Base-by-base conservation (phyloP, 2,888 invertebrate genomes). In the Amphipoea oculea region DNA sequence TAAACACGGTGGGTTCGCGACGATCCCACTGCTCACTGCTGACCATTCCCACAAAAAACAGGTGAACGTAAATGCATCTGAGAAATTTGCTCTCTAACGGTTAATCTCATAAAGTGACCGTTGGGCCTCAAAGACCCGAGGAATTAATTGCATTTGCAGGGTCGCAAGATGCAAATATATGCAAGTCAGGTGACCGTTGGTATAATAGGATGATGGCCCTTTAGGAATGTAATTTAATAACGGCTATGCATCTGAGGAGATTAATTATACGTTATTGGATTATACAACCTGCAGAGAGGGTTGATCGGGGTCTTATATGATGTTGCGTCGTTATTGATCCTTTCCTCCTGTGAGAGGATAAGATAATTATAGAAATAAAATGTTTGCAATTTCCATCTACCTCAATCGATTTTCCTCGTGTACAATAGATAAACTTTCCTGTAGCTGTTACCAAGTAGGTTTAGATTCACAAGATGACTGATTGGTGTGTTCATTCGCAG, bases 401-500 rank as follows among this genome's bases (percentile, higher is more conserved):
- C 36, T 79, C 5, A 57, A 68, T 81, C 11, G 23, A 51, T 73
- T 62, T 81, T 36, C 42, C 29, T 14, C n/a, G 7, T 42, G 6
- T n/a, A 57, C 54, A 45, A 40, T 20, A 54, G 45, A 45, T 45
- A 71, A 20, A 4, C 36, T 42, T 40, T 40, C 42, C 36, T 54
- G 23, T 51, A 51, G 42, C 48, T 69, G 36, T 29, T 48, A n/a
- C 40, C 40, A 12, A 60, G 17, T 45, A 45, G 12, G 14, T 69
- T n/a, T 23, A 48, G 20, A 36, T 20, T 23, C 12, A 67, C 63
- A 45, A 14, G 5, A n/a, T 71, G 57, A 76, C 71, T 85, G 71
- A 85, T 74, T 14, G 6, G 1, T 29, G 42, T 66, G 5, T 78
- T 67, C 69, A 1, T 85, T 48, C 92, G 2, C 97, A 98, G 99